phyloP scores from a whole-genome alignment of 2,888 invertebrate genomes.

The Cephus nigrinus region DNA sequence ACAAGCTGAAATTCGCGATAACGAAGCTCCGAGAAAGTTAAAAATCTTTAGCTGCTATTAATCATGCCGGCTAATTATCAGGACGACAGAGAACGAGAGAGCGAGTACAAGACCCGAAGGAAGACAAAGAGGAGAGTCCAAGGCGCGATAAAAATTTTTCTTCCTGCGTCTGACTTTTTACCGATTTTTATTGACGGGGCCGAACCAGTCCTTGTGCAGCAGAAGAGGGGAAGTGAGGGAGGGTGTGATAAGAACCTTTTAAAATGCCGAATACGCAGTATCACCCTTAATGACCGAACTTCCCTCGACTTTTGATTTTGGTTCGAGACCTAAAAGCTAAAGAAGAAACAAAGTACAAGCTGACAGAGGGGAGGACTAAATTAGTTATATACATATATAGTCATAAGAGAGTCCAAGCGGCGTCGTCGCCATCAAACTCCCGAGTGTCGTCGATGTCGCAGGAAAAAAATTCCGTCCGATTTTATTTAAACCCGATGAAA shows the following conservation, averaged over 20 bases:
- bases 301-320: background rate
- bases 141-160: background rate
- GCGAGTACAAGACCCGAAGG: background rate
- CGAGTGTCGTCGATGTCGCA: background rate
- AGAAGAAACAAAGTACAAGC: background rate
- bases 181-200: background rate
- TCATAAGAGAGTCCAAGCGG: too few species aligned
- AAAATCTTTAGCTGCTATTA: slow-evolving; percentile 13
- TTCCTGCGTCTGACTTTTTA: background rate
- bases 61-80: slow-evolving; percentile 14
- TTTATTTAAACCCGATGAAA: too few species aligned
- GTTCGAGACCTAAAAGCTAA: background rate
- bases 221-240: too few species aligned
- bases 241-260: background rate
- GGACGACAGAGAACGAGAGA: background rate
- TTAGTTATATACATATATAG: too few species aligned
- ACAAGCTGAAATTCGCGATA: background rate
- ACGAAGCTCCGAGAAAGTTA: slow-evolving; percentile 5
- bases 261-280: background rate
- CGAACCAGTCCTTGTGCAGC: background rate
- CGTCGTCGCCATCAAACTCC: background rate
- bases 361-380: too few species aligned
- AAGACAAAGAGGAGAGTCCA: background rate
- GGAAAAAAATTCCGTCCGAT: background rate
- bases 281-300: background rate